A percentile compares a stretch with the other conserved stretches of the same genome.
Evolutionary conservation across 1,140 invertebrate species (phyloP).

Genomic region (Dysdera silvatica): DNA sequence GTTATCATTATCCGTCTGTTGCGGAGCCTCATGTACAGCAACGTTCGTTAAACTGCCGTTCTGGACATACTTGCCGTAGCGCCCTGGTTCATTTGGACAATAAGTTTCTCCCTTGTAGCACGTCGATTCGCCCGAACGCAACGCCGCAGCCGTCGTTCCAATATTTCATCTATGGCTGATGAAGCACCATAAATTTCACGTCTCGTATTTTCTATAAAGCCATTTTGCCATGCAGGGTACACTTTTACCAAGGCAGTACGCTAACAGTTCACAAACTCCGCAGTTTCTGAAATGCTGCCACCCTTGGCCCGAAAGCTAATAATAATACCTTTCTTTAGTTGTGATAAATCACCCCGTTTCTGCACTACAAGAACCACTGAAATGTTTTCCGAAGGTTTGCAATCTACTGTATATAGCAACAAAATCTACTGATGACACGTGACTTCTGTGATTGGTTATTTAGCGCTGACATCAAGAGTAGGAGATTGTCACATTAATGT

Average conservation of each 20-base stretch:
- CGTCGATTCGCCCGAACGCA: background rate
- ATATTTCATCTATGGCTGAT: background rate
- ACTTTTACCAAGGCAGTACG: background rate
- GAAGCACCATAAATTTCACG: background rate
- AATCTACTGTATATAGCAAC: background rate
- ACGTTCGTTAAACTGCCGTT: background rate
- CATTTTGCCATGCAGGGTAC: slow-evolving; percentile 1
- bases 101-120: background rate
- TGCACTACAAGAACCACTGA: background rate
- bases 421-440: background rate
- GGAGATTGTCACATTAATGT: background rate
- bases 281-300: background rate
- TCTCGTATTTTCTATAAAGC: background rate
- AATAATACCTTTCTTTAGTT: background rate
- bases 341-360: background rate
- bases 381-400: background rate
- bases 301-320: background rate
- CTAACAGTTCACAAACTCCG: background rate
- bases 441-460: slow-evolving; percentile 1
- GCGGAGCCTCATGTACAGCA: background rate
- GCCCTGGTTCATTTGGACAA: background rate
- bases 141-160: background rate
- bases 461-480: background rate
- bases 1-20: background rate
- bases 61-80: background rate